These are phyloP conservation scores for Helobdella robusta DNA, from an alignment of 2,888 invertebrate species.

Conservation along the genomic window DNA sequence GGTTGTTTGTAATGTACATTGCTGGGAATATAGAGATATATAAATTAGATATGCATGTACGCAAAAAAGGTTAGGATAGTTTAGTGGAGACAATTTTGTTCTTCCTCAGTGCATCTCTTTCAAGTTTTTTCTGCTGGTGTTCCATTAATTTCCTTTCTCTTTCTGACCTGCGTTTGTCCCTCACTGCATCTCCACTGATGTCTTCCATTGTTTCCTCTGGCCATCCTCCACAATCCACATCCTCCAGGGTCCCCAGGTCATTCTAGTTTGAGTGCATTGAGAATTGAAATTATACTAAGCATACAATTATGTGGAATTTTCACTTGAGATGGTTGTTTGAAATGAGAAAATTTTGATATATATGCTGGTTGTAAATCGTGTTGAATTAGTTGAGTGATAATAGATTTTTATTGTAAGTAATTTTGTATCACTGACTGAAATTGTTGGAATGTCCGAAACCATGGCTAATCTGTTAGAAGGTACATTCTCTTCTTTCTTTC, in stretches of 20 bases:
- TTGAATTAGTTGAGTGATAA: too few relatives aligned
- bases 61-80: slow-evolving; percentile 22
- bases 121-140: slow-evolving; percentile 25
- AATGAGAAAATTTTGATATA: too few relatives aligned
- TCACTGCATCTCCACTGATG: slow-evolving; percentile 22
- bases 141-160: slow-evolving; percentile 25
- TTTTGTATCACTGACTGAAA: too few relatives aligned
- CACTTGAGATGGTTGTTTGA: too few relatives aligned
- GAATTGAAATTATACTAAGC: too few relatives aligned
- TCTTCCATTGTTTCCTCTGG: slow-evolving; percentile 25
- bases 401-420: too few relatives aligned
- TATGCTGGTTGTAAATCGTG: too few relatives aligned
- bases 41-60: too few relatives aligned
- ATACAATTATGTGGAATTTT: too few relatives aligned
- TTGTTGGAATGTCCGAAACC: slow-evolving; percentile 24
- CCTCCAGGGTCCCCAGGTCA: slow-evolving; percentile 29
- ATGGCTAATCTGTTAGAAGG: slow-evolving; percentile 23
- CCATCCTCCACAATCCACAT: slow-evolving; percentile 23
- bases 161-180: slow-evolving; percentile 23
- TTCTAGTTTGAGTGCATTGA: too few relatives aligned
- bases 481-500: slow-evolving; percentile 23
- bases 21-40: too few relatives aligned
- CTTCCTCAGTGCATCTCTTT: slow-evolving; percentile 14
- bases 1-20: too few relatives aligned
- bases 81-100: slow-evolving; percentile 11